Evolutionary conservation across 2,113 vertebrate species (phyloP).

Genomic region (Sceloporus tristichus): DNA sequence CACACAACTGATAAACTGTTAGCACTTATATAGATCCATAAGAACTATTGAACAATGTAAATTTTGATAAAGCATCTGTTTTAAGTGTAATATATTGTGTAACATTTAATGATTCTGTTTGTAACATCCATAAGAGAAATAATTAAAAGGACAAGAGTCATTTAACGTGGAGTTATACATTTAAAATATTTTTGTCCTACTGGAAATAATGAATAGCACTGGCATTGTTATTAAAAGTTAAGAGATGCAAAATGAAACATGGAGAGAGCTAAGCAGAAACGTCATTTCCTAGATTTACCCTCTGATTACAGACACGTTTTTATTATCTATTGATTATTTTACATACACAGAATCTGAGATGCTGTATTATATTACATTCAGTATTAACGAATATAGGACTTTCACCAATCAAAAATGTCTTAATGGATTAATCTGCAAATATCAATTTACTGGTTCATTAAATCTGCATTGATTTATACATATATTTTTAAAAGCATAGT

Average conservation of each 20-base stretch:
- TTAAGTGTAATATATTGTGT: neutral
- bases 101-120: neutral
- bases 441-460: neutral
- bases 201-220: constrained; percentile 13
- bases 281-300: neutral
- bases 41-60: constrained; percentile 22
- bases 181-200: constrained; percentile 25
- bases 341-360: neutral
- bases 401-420: neutral
- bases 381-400: neutral
- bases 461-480: too few relatives aligned
- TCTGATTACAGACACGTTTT: neutral
- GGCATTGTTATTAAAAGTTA: neutral
- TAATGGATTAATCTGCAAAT: neutral
- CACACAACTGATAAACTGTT: neutral
- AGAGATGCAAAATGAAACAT: neutral
- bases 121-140: neutral
- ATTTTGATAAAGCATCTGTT: neutral
- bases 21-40: constrained; percentile 32
- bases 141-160: constrained; percentile 25
- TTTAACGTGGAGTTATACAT: constrained; percentile 23
- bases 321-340: neutral
- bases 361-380: neutral
- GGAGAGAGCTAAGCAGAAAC: neutral
- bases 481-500: neutral